These are phyloP conservation scores for Leucophenga varia DNA, from an alignment of 1,140 invertebrate genomes.

Conservation along the genomic window DNA sequence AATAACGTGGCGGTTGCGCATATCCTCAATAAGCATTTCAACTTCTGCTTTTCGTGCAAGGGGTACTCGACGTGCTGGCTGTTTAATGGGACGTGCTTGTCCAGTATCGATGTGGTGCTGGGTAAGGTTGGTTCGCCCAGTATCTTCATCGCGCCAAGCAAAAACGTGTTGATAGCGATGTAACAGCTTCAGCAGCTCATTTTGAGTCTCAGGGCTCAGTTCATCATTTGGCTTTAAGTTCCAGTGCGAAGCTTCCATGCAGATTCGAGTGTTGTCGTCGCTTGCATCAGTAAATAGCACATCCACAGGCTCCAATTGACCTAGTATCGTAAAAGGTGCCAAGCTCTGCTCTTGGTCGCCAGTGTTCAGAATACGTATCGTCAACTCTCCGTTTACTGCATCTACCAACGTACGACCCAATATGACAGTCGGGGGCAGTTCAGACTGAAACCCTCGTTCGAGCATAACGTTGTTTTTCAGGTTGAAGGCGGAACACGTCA, in stretches of 20 bases:
- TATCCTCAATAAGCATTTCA: conserved; percentile 1
- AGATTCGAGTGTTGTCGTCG: neutral
- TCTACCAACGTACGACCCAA: neutral
- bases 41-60: conserved; percentile 1
- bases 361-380: neutral
- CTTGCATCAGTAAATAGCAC: neutral
- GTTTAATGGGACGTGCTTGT: conserved; percentile 3
- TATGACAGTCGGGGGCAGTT: neutral
- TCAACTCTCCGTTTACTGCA: neutral
- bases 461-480: no score
- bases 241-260: neutral
- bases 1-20: neutral
- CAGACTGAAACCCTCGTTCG: neutral
- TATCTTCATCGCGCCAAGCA: no score
- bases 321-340: neutral
- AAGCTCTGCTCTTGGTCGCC: neutral
- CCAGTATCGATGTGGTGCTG: conserved; percentile 19
- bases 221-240: neutral
- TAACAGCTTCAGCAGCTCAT: neutral
- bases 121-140: neutral
- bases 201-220: no score
- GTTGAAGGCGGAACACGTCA: neutral
- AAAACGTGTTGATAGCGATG: neutral
- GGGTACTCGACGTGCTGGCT: neutral
- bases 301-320: neutral